These are phyloP conservation scores for Limnothrissa miodon DNA, from an alignment of 2,113 vertebrate genomes.

Conservation along the genomic window DNA sequence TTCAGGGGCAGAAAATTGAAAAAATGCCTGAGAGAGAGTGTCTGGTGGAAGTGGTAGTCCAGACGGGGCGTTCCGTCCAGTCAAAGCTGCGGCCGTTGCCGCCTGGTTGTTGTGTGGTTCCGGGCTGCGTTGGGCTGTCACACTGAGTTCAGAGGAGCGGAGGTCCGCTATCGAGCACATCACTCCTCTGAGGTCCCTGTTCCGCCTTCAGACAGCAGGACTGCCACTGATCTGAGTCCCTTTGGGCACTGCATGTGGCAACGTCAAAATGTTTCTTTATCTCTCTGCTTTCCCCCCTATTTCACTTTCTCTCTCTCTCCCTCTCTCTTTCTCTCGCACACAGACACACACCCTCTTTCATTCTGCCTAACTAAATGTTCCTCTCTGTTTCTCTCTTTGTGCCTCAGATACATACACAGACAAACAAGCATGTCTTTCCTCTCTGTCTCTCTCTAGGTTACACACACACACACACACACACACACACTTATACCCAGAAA, in stretches of 20 bases:
- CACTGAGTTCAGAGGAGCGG: neutral
- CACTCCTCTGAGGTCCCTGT: neutral
- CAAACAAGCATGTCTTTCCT: neutral
- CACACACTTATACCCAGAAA: neutral
- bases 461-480: neutral
- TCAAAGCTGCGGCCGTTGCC: neutral
- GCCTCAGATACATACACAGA: neutral
- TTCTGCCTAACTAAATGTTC: too few species aligned
- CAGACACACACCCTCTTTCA: too few species aligned
- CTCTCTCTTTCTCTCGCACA: too few species aligned
- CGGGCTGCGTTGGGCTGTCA: neutral
- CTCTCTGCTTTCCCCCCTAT: neutral
- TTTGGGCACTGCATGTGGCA: neutral
- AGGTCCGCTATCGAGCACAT: neutral
- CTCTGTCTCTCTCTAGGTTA: neutral
- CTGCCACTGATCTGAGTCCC: neutral
- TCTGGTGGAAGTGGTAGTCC: neutral
- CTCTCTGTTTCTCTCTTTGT: too few species aligned
- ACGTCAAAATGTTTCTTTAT: neutral
- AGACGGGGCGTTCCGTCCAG: neutral
- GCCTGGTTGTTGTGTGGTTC: neutral
- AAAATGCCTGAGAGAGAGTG: neutral
- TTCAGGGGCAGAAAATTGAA: neutral
- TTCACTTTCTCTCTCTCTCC: neutral
- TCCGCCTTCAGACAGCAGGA: neutral